Evolutionary conservation across 2,797 vertebrate species (phyloP).

Genomic region (Muscicapa comitata): DNA sequence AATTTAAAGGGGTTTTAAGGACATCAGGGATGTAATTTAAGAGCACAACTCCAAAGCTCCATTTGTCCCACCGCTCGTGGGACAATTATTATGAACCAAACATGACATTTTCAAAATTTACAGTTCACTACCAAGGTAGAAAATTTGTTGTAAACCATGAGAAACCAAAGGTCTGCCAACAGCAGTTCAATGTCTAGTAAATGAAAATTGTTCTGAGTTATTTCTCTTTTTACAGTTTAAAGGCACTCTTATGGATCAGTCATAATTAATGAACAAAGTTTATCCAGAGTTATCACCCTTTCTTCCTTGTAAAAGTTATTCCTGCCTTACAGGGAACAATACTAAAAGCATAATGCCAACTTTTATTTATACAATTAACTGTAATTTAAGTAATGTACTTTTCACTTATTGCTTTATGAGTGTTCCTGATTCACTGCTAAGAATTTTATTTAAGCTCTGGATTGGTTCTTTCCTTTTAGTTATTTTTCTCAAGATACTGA

Average conservation of each 20-base stretch:
- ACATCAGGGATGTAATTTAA: fast-evolving
- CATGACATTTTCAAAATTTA: fast-evolving
- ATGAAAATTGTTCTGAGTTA: neutral
- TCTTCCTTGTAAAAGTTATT: neutral
- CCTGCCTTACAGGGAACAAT: neutral
- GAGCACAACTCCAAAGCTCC: neutral
- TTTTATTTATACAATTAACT: neutral
- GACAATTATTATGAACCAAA: neutral
- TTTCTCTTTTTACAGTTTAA: neutral
- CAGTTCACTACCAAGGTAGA: neutral
- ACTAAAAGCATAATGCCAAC: neutral
- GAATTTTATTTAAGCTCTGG: neutral
- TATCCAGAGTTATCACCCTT: neutral
- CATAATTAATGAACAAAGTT: neutral
- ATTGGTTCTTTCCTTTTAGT: neutral
- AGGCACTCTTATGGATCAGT: neutral
- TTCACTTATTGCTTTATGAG: neutral
- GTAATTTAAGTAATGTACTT: neutral
- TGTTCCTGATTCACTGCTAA: neutral
- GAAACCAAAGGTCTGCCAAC: neutral
- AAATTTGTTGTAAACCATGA: neutral
- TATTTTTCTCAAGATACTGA: neutral
- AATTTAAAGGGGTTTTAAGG: neutral
- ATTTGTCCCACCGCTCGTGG: fast-evolving
- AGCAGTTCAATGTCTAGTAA: neutral